Conservation (phyloP, 2,113 vertebrate species). For the Crotalus viridis region DNA sequence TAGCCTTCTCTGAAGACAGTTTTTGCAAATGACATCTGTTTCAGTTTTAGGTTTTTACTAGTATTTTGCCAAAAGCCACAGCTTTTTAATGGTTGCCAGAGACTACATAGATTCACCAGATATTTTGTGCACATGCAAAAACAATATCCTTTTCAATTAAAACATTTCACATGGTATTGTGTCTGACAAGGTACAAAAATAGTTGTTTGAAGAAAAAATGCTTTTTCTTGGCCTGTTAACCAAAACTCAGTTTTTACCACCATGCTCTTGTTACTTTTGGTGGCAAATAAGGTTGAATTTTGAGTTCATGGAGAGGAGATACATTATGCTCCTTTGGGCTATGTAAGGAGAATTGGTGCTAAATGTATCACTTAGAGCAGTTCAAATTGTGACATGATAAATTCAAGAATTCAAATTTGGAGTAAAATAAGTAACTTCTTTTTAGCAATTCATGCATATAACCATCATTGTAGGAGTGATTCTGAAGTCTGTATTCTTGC, state of each 20-base stretch:
- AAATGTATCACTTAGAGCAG: not conserved
- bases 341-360: not conserved
- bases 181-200: slow-evolving; percentile 19
- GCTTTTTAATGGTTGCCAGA: slow-evolving; percentile 80
- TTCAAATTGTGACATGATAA: not conserved
- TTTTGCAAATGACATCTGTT: slow-evolving; percentile 79
- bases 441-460: not conserved
- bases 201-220: slow-evolving; percentile 35
- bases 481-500: not conserved
- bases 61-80: slow-evolving; percentile 78
- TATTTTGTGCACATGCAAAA: slow-evolving; percentile 79
- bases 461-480: not conserved
- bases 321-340: not conserved
- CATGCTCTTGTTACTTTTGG: not conserved
- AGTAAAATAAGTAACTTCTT: not conserved
- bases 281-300: not conserved
- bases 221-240: not conserved
- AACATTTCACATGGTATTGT: slow-evolving; percentile 69
- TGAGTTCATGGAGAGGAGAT: not conserved
- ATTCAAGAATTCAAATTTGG: not conserved
- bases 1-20: slow-evolving; percentile 68
- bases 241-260: not conserved
- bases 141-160: slow-evolving; percentile 78
- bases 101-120: slow-evolving; percentile 81
- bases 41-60: slow-evolving; percentile 80